Conservation (phyloP, 2,797 vertebrate species). For the Ceryle rudis region DNA sequence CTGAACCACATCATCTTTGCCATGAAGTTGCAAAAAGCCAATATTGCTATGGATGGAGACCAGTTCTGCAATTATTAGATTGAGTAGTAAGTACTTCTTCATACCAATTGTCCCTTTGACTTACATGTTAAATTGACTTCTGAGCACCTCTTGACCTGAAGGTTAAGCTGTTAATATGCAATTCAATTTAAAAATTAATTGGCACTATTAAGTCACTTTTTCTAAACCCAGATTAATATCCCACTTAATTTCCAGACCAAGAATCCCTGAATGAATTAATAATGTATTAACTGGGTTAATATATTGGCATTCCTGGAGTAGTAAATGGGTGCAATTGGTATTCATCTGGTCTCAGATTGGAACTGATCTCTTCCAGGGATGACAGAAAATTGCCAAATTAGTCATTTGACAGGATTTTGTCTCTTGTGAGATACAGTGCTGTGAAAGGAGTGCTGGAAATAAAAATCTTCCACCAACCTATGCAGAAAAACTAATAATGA, state of each 20-base stretch:
- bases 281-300: not conserved
- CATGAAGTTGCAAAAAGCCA: not conserved
- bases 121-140: conserved; percentile 33
- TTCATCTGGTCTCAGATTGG: not conserved
- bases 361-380: not conserved
- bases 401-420: not conserved
- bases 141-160: conserved; percentile 43
- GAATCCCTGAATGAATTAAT: conserved; percentile 19
- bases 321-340: not conserved
- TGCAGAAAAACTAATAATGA: not conserved
- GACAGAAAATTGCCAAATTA: not conserved
- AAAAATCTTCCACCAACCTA: not conserved
- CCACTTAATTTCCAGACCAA: conserved; percentile 8
- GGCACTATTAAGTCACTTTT: conserved; percentile 26
- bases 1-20: not conserved
- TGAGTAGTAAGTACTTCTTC: not conserved
- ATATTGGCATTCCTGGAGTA: not conserved
- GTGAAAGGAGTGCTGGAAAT: not conserved
- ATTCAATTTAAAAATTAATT: conserved; percentile 59
- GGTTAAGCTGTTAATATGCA: conserved; percentile 17
- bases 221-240: conserved; percentile 18
- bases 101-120: not conserved
- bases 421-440: not conserved
- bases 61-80: not conserved
- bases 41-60: not conserved